Base-by-base conservation (phyloP, 2,113 vertebrate genomes). In the Enhydra lutris region DNA sequence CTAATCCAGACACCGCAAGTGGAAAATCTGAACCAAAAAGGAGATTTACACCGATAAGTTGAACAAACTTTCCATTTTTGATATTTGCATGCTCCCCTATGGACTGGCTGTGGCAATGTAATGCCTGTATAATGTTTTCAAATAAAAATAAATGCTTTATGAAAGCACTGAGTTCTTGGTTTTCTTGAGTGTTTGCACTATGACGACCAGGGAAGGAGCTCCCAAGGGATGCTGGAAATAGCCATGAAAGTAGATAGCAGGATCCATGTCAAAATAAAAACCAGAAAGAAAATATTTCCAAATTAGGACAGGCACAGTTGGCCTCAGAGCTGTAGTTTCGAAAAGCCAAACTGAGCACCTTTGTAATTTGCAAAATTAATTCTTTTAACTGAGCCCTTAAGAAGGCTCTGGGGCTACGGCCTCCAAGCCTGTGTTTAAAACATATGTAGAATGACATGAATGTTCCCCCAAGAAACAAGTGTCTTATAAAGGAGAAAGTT, bases 101-200 rank as follows among this genome's bases (percentile, higher is more conserved):
- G 99, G 99, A 99, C 99, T 99, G 99, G 99, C 99, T 99, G 99
- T 99, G 99, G 98, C 99, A 99, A 98, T 99, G 99, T 99, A 99
- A 99, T 99, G 99, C 99, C 98, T 99, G 99, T 99, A 99, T 98
- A 99, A 99, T 99, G 99, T 99, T 99, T 99, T 99, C 98, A 99
- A 99, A 99, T 99, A 99, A 99, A 98, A 99, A 98, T 98, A 99
- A 99, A 99, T 98, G 99, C 99, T 99, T 99, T 99, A 98, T 98
- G 98, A 98, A 99, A 99, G 98, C 98, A 0, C 65, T 0, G 34
- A 59, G 69, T 91, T 93, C 12, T 89, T 97, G 26, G 71, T 97
- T 98, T 98, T 97, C 93, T 94, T 96, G 73, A 96, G 59, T 98
- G 47, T 97, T 98, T 98, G 84, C 45, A 52, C 97, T 59, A 21